Conservation (phyloP, 1,140 invertebrate species). For the Temnothorax curvispinosus region DNA sequence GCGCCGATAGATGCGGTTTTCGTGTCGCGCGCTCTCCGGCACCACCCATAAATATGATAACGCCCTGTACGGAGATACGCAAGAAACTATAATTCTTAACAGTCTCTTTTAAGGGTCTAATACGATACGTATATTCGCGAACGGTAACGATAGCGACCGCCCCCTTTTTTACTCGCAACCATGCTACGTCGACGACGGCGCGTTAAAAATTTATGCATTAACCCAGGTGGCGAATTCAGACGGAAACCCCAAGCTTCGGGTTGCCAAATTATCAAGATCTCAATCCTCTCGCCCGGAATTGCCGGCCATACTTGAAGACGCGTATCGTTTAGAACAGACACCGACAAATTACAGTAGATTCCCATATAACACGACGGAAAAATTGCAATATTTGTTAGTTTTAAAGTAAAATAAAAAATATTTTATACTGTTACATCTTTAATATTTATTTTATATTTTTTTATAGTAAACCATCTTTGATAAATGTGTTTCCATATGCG, state of each 20-base stretch:
- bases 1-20: conserved; percentile 78
- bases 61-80: conserved; percentile 77
- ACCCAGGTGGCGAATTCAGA: neutral
- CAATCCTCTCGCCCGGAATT: neutral
- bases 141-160: neutral
- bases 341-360: neutral
- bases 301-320: neutral
- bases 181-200: neutral
- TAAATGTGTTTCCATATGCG: no score
- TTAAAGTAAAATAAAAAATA: no score
- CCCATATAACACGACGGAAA: no score
- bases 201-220: conserved; percentile 23
- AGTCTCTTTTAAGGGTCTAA: conserved; percentile 35
- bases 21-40: conserved; percentile 77
- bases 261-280: neutral
- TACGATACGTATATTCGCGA: neutral
- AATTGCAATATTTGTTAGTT: no score
- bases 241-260: neutral
- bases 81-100: conserved; percentile 71
- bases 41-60: conserved; percentile 82
- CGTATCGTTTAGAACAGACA: neutral
- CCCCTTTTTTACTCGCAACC: neutral
- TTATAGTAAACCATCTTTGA: no score
- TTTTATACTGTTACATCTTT: no score
- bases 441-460: no score